phyloP scores from a whole-genome alignment of 64 coral and sea anemone genomes.

The Dendrophyllia cribrosa region DNA sequence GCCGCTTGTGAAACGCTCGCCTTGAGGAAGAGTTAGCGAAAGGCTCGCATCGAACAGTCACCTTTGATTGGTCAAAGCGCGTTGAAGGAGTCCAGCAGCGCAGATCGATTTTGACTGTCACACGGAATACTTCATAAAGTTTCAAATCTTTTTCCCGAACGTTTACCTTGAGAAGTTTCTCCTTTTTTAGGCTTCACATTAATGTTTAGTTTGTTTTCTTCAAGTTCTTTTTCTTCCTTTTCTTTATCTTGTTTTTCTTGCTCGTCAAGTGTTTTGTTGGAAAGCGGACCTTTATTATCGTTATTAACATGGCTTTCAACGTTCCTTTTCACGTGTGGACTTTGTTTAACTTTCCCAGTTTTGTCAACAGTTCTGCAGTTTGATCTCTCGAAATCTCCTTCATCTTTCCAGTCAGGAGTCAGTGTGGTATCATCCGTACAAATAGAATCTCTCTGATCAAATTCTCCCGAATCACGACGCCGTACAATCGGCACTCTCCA shows the following conservation, averaged over 20 bases:
- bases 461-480: conserved; percentile 19
- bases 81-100: too few relatives aligned
- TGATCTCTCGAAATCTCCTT: background rate
- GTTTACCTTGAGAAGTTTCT: background rate
- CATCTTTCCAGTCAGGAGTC: background rate
- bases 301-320: background rate
- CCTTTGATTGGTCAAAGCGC: too few relatives aligned
- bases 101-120: too few relatives aligned
- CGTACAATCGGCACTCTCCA: conserved; percentile 16
- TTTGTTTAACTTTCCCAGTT: background rate
- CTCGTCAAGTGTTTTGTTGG: background rate
- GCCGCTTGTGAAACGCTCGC: too few relatives aligned
- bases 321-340: background rate
- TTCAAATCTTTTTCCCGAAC: background rate
- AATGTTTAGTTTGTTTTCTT: background rate
- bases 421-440: conserved; percentile 5
- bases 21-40: too few relatives aligned
- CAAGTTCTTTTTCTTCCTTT: background rate
- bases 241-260: background rate
- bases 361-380: background rate
- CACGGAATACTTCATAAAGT: background rate
- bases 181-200: background rate
- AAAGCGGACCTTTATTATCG: background rate
- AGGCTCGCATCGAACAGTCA: too few relatives aligned
- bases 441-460: conserved; percentile 31